Evolutionary conservation across 92 coral and sea anemone species (phyloP), one percentile per base, ranked within the genome.

Genomic region (Umimayanthus kanabou): DNA sequence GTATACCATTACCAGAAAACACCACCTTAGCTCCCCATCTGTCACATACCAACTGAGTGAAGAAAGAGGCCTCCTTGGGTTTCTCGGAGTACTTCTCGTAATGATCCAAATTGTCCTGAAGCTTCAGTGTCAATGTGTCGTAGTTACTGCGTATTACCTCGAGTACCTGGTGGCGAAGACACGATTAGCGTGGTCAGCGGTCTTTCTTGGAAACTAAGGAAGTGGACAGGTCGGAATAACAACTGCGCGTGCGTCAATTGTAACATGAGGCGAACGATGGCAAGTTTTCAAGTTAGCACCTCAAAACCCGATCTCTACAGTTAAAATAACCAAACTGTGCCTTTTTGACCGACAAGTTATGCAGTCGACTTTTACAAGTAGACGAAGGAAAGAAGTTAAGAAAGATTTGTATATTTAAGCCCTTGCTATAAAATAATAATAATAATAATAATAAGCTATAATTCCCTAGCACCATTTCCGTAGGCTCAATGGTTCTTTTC

Each of bases 81-180:
- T 96, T 96, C 89, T 96, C 99, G 0, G 98, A 94, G 77, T 96
- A 96, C 87, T 96, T 96, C 87, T 95, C 99, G 72, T 96, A 96
- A 85, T 93, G 98, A 85, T 96, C 99, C 71, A 96, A 84, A 85
- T 88, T 96, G 53, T 96, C 99, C 73, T 96, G 99, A 0, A 96
- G 94, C 84, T 96, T 96, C 67, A 96, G 93, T 9, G 99, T 96
- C 83, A 96, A 76, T 2, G 99, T 96, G 85, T 96, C 99, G 76
- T 96, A 96, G 73, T 93, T 96, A 83, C 96, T 93, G 37, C 99
- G 97, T 86, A 96, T 96, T 28, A 96, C 99, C 45, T 94, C 96
- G 78, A 95, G 86, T 13, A 96, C 98, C 98, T 96, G 76, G 9
- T 73, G 73, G 53, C 33, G 45, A 65, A 57, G 57, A 57, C 50